Evolutionary conservation across 2,797 vertebrate genomes (phyloP).

Genomic region (Eulemur rubriventer): DNA sequence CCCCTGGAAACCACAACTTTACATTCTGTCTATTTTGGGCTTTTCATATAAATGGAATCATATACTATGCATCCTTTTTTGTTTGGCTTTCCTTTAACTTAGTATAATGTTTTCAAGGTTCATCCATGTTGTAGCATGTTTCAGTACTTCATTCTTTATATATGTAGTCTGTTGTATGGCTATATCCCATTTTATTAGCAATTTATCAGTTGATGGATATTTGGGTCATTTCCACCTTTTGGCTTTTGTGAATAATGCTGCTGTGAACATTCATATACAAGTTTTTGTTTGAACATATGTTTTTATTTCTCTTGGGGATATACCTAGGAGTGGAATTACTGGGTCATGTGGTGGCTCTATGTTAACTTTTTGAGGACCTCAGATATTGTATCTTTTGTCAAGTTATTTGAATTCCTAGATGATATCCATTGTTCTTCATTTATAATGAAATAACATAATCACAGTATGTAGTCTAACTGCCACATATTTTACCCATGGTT

Average conservation of each 20-base stretch:
- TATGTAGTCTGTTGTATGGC: not conserved
- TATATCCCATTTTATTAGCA: conserved; percentile 19
- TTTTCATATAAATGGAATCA: conserved; percentile 36
- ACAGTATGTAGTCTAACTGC: conserved; percentile 9
- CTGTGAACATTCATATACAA: conserved; percentile 18
- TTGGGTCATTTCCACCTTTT: not conserved
- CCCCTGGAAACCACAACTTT: not conserved
- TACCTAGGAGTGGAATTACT: conserved; percentile 23
- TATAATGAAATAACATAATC: conserved; percentile 37
- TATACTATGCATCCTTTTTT: not conserved
- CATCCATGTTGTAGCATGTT: not conserved
- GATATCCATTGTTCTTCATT: conserved; percentile 17
- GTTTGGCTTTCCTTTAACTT: not conserved
- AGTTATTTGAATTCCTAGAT: conserved; percentile 50
- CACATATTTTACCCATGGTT: not conserved
- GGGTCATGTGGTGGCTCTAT: not conserved
- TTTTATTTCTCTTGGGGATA: conserved; percentile 36
- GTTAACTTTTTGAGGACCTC: conserved; percentile 30
- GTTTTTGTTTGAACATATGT: conserved; percentile 28
- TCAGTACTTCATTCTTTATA: conserved; percentile 44
- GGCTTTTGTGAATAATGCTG: conserved; percentile 13
- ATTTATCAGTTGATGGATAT: not conserved
- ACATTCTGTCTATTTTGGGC: not conserved
- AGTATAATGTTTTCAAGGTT: conserved; percentile 33
- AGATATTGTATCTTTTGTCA: conserved; percentile 6